phyloP scores from a whole-genome alignment of 2,888 invertebrate species.

The Mystacides longicornis region DNA sequence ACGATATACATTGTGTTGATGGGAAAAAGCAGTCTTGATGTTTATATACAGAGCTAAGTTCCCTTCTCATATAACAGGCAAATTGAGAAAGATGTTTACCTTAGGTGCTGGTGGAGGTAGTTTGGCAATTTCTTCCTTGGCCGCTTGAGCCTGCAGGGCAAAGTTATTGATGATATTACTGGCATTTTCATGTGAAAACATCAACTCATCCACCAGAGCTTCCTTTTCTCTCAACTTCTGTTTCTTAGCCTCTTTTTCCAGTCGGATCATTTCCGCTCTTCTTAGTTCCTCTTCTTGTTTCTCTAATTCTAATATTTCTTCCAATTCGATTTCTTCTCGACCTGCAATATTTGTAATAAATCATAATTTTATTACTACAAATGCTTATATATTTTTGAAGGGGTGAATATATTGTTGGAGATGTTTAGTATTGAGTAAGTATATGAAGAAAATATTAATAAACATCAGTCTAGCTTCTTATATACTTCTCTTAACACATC shows the following conservation, averaged over 20 bases:
- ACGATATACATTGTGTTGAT: too few species aligned
- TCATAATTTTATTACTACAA: too few species aligned
- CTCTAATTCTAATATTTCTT: conserved; percentile 76
- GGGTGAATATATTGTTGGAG: too few species aligned
- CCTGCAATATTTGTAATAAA: conserved; percentile 38
- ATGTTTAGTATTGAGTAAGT: too few species aligned
- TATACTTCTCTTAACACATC: too few species aligned
- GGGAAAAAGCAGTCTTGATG: too few species aligned
- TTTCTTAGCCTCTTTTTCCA: conserved; percentile 66
- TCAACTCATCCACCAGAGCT: conserved; percentile 89
- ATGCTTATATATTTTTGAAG: too few species aligned
- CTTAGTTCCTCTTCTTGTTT: conserved; percentile 69
- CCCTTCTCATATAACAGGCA: too few species aligned
- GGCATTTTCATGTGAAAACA: conserved; percentile 87
- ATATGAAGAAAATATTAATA: too few species aligned
- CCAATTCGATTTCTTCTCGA: conserved; percentile 78
- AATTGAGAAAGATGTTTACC: too few species aligned
- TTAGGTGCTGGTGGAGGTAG: conserved; percentile 42
- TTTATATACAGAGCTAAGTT: too few species aligned
- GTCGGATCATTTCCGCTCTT: conserved; percentile 59
- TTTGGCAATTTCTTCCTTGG: conserved; percentile 52
- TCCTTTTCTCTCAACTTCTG: conserved; percentile 83
- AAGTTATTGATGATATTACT: conserved; percentile 80
- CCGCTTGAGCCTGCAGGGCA: conserved; percentile 60
- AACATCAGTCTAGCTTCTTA: too few species aligned